Base-by-base conservation (phyloP, 92 coral and sea anemone species). In the Palythoa grandis region DNA sequence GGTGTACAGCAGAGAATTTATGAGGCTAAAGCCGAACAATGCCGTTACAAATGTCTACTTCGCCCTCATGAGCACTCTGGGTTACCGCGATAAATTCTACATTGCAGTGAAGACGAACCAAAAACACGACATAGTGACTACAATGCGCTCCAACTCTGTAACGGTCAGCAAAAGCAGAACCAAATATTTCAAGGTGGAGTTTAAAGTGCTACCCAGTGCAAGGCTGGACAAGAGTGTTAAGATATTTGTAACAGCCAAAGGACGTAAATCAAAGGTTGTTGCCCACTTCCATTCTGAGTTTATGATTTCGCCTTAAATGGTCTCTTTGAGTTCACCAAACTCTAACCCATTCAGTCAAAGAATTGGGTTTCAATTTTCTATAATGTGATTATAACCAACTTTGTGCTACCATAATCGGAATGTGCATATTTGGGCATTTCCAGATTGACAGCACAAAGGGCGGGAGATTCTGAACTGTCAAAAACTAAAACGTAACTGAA, bases 231-330 rank as follows among this genome's bases (percentile, higher is more conserved):
- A 79, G 40, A 37, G 29, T 17, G 60, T 56, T n/a, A 38, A 56
- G 3, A 56, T 79, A 50, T 54, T 61, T 10, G 35, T 79, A 16
- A 61, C 35, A 58, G 84, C 84, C 57, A 47, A 19, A 17, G 84
- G 84, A 0, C 52, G 37, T 14, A 61, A 53, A 6, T 61, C 84
- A 61, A 61, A 61, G 3, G 84, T 61, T 24, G 52, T n/a, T 9
- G 72, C 48, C 2, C 60, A 43, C 16, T 79, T 79, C 39, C 84
- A 79, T 56, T 60, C 84, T 1, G 84, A 79, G 37, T n/a, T 79
- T 2, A 79, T 79, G 84, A 52, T 79, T n/a, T 29, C 29, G 25
- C 47, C 66, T 15, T 77, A 54, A 53, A 29, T 29, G 35, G 52
- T 63, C 6, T 15, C 15, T 11, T 20, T 63, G 17, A 38, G 54